Evolutionary conservation across 2,888 invertebrate species (phyloP).

Genomic region (Drosophila neonasuta): DNA sequence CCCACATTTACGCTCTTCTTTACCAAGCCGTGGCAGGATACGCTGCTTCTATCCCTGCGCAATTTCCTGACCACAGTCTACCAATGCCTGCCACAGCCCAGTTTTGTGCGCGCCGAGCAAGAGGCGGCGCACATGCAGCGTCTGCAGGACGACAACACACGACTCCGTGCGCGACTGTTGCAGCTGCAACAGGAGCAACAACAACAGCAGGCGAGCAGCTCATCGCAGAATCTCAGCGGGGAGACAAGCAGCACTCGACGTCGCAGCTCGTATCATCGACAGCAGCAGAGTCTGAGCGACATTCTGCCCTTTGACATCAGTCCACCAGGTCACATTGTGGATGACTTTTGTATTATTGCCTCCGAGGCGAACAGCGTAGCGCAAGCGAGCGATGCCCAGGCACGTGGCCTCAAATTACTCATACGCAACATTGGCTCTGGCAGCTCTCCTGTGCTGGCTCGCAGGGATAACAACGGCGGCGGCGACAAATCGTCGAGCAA

Average conservation of each 20-base stretch:
- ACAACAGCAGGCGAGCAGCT: constrained; percentile 38
- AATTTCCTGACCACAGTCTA: constrained; percentile 95
- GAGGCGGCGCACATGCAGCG: constrained; percentile 90
- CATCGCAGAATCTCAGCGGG: constrained; percentile 55
- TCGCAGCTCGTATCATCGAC: constrained; percentile 80
- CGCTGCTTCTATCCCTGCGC: constrained; percentile 92
- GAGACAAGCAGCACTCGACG: constrained; percentile 56
- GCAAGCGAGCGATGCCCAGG: constrained; percentile 84
- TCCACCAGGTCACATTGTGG: constrained; percentile 91
- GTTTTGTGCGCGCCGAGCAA: constrained; percentile 92
- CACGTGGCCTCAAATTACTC: constrained; percentile 89
- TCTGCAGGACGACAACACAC: constrained; percentile 92
- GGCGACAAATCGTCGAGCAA: constrained; percentile 69
- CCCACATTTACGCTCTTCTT: constrained; percentile 93
- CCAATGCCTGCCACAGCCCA: constrained; percentile 93
- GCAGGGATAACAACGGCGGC: constrained; percentile 83
- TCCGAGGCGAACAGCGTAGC: constrained; percentile 85
- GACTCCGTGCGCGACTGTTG: constrained; percentile 84
- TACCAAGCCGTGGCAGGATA: constrained; percentile 97
- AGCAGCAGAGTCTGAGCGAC: constrained; percentile 84
- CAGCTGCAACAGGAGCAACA: constrained; percentile 74
- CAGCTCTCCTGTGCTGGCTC: constrained; percentile 90
- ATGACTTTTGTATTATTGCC: constrained; percentile 95
- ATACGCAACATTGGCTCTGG: constrained; percentile 91
- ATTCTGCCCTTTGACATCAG: constrained; percentile 86